A percentile compares a stretch with the other conserved stretches of the same genome.
Evolutionary conservation across 1,140 invertebrate species (phyloP).

Genomic region (Polyergus mexicanus): DNA sequence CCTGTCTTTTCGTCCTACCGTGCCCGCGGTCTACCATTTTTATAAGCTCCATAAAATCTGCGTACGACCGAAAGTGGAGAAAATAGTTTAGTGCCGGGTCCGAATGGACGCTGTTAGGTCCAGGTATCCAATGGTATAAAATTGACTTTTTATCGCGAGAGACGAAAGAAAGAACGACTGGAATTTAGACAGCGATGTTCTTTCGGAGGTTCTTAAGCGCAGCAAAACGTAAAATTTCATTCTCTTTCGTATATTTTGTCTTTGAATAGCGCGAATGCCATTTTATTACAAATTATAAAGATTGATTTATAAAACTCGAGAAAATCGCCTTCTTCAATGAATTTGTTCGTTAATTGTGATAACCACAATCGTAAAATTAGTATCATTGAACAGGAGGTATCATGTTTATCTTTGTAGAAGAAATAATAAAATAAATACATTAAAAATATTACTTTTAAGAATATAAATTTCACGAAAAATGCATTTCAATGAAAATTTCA

Average conservation of each 20-base stretch:
- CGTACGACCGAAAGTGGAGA: conserved; percentile 61
- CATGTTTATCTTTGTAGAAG: neutral
- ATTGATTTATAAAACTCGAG: neutral
- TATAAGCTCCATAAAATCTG: conserved; percentile 82
- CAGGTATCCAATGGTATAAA: conserved; percentile 76
- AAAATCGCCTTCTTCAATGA: neutral
- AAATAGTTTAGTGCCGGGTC: conserved; percentile 63
- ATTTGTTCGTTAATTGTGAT: neutral
- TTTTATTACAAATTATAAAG: conserved; percentile 40
- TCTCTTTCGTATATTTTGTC: conserved; percentile 18
- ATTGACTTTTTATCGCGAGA: conserved; percentile 82
- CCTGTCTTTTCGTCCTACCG: conserved; percentile 27
- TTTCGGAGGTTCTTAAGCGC: conserved; percentile 69
- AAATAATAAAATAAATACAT: neutral
- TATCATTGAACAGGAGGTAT: neutral
- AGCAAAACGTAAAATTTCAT: conserved; percentile 33
- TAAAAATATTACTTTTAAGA: neutral
- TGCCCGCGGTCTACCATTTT: conserved; percentile 79
- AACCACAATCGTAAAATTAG: neutral
- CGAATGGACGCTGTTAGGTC: conserved; percentile 74
- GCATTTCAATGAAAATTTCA: neutral
- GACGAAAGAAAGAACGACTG: conserved; percentile 74
- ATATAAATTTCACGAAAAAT: conserved; percentile 7
- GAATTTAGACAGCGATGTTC: conserved; percentile 81
- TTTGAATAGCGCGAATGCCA: conserved; percentile 22